phyloP scores from a whole-genome alignment of 2,888 invertebrate species.

The Eupithecia subfuscata region DNA sequence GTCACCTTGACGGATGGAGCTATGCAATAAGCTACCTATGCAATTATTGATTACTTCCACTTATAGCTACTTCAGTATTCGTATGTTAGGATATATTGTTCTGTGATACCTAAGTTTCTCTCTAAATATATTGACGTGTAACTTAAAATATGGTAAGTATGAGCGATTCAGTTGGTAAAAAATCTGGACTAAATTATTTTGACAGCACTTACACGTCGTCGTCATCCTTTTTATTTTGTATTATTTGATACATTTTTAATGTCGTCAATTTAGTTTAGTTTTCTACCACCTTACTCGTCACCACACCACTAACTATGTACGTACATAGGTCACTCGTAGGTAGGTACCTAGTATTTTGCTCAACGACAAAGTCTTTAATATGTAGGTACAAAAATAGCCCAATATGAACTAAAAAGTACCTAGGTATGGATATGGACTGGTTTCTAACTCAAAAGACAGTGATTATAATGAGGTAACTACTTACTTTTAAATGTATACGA shows the following conservation, averaged over 20 bases:
- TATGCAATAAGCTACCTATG: conserved; percentile 4
- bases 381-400: not conserved
- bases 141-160: too few relatives aligned
- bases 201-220: too few relatives aligned
- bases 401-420: not conserved
- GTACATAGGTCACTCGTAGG: not conserved
- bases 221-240: too few relatives aligned
- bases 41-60: not conserved
- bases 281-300: not conserved
- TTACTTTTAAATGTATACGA: conserved; percentile 15
- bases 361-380: not conserved
- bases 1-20: conserved; percentile 28
- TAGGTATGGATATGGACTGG: not conserved
- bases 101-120: too few relatives aligned
- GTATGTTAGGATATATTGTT: not conserved
- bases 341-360: not conserved
- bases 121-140: too few relatives aligned
- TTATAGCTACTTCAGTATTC: not conserved
- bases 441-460: not conserved
- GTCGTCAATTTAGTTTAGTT: not conserved
- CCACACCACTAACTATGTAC: too few relatives aligned
- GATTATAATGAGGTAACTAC: conserved; percentile 4
- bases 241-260: too few relatives aligned
- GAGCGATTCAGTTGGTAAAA: too few relatives aligned
- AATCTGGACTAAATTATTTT: too few relatives aligned